Conservation (phyloP, 2,113 vertebrate species). For the Nettapus auritus region DNA sequence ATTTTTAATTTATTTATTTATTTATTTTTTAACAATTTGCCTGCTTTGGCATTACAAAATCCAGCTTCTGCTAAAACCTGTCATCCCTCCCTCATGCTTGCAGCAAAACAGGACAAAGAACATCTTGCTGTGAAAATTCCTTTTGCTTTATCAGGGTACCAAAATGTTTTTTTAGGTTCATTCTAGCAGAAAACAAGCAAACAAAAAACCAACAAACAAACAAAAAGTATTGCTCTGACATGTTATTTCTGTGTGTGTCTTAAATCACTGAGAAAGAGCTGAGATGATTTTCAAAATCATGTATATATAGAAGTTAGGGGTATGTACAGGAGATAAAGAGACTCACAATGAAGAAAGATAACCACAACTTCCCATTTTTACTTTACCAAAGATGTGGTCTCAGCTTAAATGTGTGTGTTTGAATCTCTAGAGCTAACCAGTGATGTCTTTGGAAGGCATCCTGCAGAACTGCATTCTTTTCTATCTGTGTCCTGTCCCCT, state of each 20-base stretch:
- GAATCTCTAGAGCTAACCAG: background rate
- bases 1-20: background rate
- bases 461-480: background rate
- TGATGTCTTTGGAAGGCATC: background rate
- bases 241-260: background rate
- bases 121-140: background rate
- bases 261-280: background rate
- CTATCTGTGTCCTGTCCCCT: background rate
- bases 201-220: background rate
- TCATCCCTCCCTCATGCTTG: background rate
- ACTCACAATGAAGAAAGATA: background rate
- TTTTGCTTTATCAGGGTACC: background rate
- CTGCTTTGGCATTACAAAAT: background rate
- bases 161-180: background rate
- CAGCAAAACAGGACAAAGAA: background rate
- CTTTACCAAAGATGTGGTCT: background rate
- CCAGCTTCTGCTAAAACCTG: background rate
- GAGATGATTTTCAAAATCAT: background rate
- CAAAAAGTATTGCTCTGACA: background rate
- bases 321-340: background rate
- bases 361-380: background rate
- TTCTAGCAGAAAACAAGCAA: background rate
- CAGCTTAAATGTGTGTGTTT: background rate
- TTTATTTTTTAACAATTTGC: background rate
- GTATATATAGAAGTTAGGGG: background rate